Evolutionary conservation across 2,797 vertebrate genomes (phyloP), one percentile per base, ranked within the genome.

Genomic region (Xiphophorus birchmanni): DNA sequence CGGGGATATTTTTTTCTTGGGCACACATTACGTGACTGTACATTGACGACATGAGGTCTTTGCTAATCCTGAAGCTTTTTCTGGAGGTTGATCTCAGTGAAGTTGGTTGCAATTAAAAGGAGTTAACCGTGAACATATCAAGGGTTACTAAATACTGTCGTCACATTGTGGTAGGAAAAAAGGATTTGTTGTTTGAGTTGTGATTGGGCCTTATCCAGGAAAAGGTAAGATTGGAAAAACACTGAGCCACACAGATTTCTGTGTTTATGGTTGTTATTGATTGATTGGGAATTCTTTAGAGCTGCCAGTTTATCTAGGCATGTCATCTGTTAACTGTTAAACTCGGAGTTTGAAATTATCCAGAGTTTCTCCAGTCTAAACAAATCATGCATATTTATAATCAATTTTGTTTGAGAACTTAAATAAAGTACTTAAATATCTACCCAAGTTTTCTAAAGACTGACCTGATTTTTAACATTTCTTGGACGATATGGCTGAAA

Each of bases 61-160:
- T 74, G 85, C 80, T 93, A 93, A 94, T 93, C 90, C 90, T 90
- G 83, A 84, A 86, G 88, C 89, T 90, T 90, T 90, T 82, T 79
- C 50, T 73, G 47, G 80, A 89, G 84, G 86, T 87, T 82, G 87
- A 84, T 84, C 84, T 82, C 5, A 73, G 86, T 79, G 81, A 86
- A 71, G 91, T 90, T 81, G 71, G 80, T 87, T 86, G 74, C 63
- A n/a, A 65, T 50, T 67, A 81, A 87, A 90, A 85, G 87, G 84
- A 48, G 35, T 79, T 82, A 67, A 80, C 71, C 80, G 77, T 81
- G 54, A 56, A 89, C 52, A 50, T 48, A 77, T 82, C 50, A 56
- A 82, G 56, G 75, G 82, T 82, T 92, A 18, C 75, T 60, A 81
- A 73, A 83, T 73, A 60, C 35, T 37, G 15, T 87, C 80, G 75